Evolutionary conservation across 2,113 vertebrate genomes (phyloP).

Genomic region (Motacilla alba): DNA sequence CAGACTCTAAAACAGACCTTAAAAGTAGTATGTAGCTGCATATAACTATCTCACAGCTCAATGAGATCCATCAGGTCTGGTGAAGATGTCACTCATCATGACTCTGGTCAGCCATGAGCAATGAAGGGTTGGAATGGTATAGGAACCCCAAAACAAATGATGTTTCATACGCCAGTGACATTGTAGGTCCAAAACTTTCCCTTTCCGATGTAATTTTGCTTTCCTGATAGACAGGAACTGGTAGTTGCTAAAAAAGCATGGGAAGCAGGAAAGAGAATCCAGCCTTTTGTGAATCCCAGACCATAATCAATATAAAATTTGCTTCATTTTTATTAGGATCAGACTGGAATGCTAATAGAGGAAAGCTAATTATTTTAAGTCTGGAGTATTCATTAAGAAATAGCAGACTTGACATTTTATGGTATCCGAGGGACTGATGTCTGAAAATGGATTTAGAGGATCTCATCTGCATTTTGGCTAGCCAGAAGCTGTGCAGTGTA

Average conservation of each 20-base stretch:
- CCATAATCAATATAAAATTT: not conserved
- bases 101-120: not conserved
- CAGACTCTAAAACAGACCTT: not conserved
- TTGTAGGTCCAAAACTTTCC: not conserved
- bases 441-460: not conserved
- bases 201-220: not conserved
- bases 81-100: not conserved
- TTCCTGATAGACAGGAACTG: not conserved
- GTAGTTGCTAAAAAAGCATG: not conserved
- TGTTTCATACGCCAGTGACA: not conserved
- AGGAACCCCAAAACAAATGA: fast-evolving
- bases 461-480: not conserved
- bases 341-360: not conserved
- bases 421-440: not conserved
- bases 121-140: not conserved
- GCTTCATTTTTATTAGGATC: not conserved
- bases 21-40: not conserved
- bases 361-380: not conserved
- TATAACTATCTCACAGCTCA: not conserved
- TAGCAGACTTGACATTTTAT: not conserved
- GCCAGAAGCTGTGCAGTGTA: not conserved
- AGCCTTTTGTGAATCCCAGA: not conserved
- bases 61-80: not conserved
- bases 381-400: not conserved
- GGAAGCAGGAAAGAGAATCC: not conserved